Base-by-base conservation (phyloP, 2,888 invertebrate genomes). In the Epicampocera succincta region DNA sequence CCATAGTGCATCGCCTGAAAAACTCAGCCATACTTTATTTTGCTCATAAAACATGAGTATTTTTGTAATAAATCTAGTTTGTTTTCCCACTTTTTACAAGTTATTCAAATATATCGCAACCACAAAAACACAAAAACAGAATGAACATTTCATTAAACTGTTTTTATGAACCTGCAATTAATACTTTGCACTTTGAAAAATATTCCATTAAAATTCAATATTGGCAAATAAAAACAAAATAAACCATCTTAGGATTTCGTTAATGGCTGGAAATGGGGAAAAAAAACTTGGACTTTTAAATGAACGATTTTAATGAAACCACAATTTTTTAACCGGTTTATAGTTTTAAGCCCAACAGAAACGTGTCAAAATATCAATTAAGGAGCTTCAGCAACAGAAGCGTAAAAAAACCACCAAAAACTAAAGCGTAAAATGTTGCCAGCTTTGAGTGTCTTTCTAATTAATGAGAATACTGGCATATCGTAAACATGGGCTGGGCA, bases 281-380 rank as follows among this genome's bases (percentile, higher is more conserved):
- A n/a, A n/a, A 71, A 48, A 69, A 46, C 68, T 38, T 38, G 60
- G 58, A 44, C 60, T 60, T 68, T 33, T 46, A 46, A 75, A 76
- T 33, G 33, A 21, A 25, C 63, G 33, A 63, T 71, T 38, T 63
- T 15, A 48, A 54, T 69, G 40, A 52, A 54, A 38, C 44, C 21
- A 21, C 54, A 38, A 19, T 13, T 52, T 56, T 46, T 12, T 21
- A 61, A 54, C 52, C 54, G 15, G 60, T 61, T 68, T 33, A 58
- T 21, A 46, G 25, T 54, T 56, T 48, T n/a, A n/a, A n/a, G n/a
- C 38, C 5, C 29, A 3, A 29, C 29, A 29, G 17, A 74, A 75
- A 75, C 60, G 44, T 71, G 80, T 75, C 75, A 69, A 60, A 71
- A 50, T 71, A 74, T 40, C 63, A 65, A 58, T 69, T 21, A 66